These are phyloP conservation scores for Eilema caniola DNA, from an alignment of 2,888 invertebrate genomes.

Conservation along the genomic window DNA sequence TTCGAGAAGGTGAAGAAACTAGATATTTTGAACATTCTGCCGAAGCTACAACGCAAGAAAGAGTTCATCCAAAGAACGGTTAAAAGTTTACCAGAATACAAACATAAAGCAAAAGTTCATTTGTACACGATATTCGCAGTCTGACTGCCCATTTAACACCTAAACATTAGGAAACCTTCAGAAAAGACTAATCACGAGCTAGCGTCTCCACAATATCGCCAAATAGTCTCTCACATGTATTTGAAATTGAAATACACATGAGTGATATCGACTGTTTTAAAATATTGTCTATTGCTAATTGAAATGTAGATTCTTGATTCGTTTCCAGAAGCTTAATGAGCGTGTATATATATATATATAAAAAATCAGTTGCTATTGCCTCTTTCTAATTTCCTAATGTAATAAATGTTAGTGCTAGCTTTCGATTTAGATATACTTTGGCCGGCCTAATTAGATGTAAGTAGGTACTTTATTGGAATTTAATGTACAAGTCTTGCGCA, in stretches of 20 bases:
- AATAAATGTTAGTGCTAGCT: constrained; percentile 26
- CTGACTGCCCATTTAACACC: constrained; percentile 39
- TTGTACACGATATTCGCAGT: constrained; percentile 36
- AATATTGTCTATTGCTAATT: too few species aligned
- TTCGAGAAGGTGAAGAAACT: constrained; percentile 62
- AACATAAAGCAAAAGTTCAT: constrained; percentile 33
- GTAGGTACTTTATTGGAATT: constrained; percentile 33
- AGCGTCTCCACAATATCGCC: background rate
- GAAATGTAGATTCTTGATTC: background rate
- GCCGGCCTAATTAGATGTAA: constrained; percentile 32
- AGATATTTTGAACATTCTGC: constrained; percentile 62
- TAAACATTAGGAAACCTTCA: background rate
- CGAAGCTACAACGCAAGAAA: constrained; percentile 53
- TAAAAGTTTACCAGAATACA: constrained; percentile 39
- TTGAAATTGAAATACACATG: too few species aligned
- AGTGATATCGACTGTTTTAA: too few species aligned
- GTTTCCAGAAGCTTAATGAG: too few species aligned
- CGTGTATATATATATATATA: too few species aligned
- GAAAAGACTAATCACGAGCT: background rate
- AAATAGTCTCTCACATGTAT: background rate
- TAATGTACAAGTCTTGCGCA: background rate
- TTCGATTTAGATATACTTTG: constrained; percentile 46
- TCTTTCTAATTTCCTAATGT: background rate
- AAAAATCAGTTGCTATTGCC: too few species aligned
- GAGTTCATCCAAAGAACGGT: constrained; percentile 42